Base-by-base conservation (phyloP, 2,797 vertebrate species). In the Brachyrhaphis roseni region DNA sequence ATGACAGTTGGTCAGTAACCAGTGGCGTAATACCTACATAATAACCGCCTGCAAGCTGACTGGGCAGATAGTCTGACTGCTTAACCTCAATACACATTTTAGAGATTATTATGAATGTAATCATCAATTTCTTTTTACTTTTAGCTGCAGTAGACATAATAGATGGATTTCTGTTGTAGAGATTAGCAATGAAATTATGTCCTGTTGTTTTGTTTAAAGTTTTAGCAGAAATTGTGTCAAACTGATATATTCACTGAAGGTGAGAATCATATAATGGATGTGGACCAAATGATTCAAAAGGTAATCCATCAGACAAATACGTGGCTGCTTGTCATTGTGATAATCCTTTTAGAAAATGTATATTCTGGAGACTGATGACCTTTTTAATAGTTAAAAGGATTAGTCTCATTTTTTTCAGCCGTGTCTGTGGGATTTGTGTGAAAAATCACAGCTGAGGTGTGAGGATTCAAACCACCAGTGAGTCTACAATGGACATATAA, bases 341-440 rank as follows among this genome's bases (percentile, higher is more conserved):
- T 18, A 34, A 34, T 34, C 59, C 15, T 34, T 36, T 64, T 0
- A 39, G 23, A 66, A 34, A 11, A 20, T 10, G 8, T 20, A 64
- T 36, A 18, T 18, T 20, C 34, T 64, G 62, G 15, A 36, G 18
- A 20, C 34, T 36, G 62, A 39, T 66, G 34, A 66, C 62, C 8
- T 36, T 66, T 36, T 66, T 23, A 20, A 39, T 4, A 39, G 34
- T 23, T 8, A 20, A 6, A 36, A 34, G 31, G 59, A 34, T 16
- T 3, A 66, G 11, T 39, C 34, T 36, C 16, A 11, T 23, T 66
- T 66, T 68, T 64, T 64, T 68, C 28, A 74, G 8, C 62, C 20
- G 45, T 59, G 45, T 74, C 78, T 74, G 85, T 86, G 85, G 86
- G 86, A 79, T 84, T 73, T 1, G 83, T 88, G 89, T 82, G 85